phyloP scores from a whole-genome alignment of 2,113 vertebrate species.

The Guaruba guarouba region DNA sequence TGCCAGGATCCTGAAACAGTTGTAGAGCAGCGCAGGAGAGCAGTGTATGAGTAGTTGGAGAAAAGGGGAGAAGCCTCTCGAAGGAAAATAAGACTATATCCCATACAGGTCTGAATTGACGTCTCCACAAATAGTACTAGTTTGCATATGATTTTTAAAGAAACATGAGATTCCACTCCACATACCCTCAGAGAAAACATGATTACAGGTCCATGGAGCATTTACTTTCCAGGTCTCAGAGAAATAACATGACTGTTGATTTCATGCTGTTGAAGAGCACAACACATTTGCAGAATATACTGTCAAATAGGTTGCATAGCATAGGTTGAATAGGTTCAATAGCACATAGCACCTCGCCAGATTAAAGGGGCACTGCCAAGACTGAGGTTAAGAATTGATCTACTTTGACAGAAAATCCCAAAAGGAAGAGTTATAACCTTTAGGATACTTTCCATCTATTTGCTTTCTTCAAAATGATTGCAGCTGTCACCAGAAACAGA shows the following conservation, averaged over 20 bases:
- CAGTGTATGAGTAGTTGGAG: not conserved
- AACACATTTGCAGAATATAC: not conserved
- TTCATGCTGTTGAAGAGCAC: not conserved
- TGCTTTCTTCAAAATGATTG: slow-evolving; percentile 18
- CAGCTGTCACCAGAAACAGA: slow-evolving; percentile 44
- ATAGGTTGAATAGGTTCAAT: too few species aligned
- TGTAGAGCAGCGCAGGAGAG: not conserved
- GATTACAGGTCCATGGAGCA: not conserved
- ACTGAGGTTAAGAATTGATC: slow-evolving; percentile 42
- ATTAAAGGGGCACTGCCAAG: not conserved
- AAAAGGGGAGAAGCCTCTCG: not conserved
- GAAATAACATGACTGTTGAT: not conserved
- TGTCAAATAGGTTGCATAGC: not conserved
- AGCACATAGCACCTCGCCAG: not conserved
- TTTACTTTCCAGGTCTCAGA: not conserved
- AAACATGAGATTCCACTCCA: not conserved
- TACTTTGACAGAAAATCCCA: slow-evolving; percentile 49
- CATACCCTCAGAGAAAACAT: not conserved
- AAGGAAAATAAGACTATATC: not conserved
- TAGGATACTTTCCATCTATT: slow-evolving; percentile 48
- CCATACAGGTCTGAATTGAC: not conserved
- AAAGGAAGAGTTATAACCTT: slow-evolving; percentile 52
- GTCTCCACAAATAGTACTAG: not conserved
- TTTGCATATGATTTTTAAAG: not conserved
- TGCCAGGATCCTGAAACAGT: not conserved